Conservation (phyloP, 2,113 vertebrate genomes). For the Malaclemys terrapin region DNA sequence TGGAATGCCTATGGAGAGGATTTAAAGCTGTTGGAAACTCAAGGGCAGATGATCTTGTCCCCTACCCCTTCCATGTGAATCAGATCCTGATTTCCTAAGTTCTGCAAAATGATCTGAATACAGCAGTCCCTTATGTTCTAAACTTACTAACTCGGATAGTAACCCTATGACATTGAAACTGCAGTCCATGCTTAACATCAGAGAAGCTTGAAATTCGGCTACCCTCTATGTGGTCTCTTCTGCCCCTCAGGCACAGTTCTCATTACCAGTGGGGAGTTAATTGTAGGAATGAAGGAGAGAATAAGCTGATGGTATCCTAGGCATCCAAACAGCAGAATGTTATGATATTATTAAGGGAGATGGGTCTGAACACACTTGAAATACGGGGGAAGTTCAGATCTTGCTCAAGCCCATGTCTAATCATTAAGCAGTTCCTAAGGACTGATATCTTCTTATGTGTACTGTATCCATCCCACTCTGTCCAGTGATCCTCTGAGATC, state of each 20-base stretch:
- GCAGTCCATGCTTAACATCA: not conserved
- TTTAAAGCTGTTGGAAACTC: not conserved
- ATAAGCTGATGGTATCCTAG: not conserved
- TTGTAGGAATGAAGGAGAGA: not conserved
- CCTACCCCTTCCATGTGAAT: not conserved
- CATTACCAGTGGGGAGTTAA: not conserved
- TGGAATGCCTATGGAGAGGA: not conserved
- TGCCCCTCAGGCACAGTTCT: not conserved
- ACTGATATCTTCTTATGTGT: not conserved
- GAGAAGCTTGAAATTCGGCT: not conserved
- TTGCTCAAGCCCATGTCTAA: not conserved
- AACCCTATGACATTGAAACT: not conserved
- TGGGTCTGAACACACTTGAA: not conserved
- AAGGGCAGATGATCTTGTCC: not conserved
- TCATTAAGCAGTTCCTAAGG: not conserved
- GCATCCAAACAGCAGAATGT: not conserved
- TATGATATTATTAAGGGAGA: not conserved
- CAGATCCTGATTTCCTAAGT: not conserved
- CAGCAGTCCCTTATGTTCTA: not conserved
- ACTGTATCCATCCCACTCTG: rapidly evolving
- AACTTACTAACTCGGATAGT: not conserved
- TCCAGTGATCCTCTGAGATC: not conserved
- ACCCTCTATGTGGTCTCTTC: not conserved
- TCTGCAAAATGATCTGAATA: not conserved
- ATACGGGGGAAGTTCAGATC: not conserved